A percentile compares a stretch with the other conserved stretches of the same genome.
phyloP scores from a whole-genome alignment of 2,797 vertebrate genomes.

The Scomberomorus guttatus region DNA sequence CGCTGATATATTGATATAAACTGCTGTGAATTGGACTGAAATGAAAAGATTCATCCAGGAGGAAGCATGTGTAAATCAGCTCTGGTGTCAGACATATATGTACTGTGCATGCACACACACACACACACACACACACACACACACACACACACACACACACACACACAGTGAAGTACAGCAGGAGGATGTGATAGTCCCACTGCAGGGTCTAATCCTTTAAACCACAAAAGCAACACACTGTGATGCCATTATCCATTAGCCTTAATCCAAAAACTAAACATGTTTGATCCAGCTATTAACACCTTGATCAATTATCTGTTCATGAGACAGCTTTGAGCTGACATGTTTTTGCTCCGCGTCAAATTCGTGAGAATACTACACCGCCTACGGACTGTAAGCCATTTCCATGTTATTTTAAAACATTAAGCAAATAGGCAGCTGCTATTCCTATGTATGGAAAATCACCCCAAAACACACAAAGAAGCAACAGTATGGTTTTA shows the following conservation, averaged over 20 bases:
- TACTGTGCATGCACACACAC: background rate
- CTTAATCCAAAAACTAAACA: conserved; percentile 70
- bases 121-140: conserved; percentile 12
- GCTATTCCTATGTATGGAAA: conserved; percentile 54
- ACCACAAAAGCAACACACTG: conserved; percentile 67
- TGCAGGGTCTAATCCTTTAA: conserved; percentile 69
- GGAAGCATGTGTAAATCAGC: conserved; percentile 50
- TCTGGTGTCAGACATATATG: conserved; percentile 52
- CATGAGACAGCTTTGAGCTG: conserved; percentile 12
- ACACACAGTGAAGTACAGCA: conserved; percentile 35
- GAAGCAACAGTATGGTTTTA: conserved; percentile 51
- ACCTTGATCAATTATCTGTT: conserved; percentile 58
- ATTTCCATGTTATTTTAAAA: conserved; percentile 45
- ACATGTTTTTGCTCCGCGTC: conserved; percentile 10
- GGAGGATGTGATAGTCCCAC: conserved; percentile 59
- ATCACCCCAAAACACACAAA: conserved; percentile 36
- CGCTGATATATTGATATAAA: conserved; percentile 50
- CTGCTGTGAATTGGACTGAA: conserved; percentile 32
- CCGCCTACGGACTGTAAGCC: conserved; percentile 11
- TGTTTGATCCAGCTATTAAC: conserved; percentile 68
- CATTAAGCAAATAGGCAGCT: conserved; percentile 38
- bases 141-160: conserved; percentile 22
- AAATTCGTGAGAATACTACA: conserved; percentile 26
- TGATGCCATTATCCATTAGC: conserved; percentile 70
- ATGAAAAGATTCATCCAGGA: conserved; percentile 46